These are phyloP conservation scores for Macroramphosus scolopax DNA, from an alignment of 2,797 vertebrate species.

Conservation along the genomic window DNA sequence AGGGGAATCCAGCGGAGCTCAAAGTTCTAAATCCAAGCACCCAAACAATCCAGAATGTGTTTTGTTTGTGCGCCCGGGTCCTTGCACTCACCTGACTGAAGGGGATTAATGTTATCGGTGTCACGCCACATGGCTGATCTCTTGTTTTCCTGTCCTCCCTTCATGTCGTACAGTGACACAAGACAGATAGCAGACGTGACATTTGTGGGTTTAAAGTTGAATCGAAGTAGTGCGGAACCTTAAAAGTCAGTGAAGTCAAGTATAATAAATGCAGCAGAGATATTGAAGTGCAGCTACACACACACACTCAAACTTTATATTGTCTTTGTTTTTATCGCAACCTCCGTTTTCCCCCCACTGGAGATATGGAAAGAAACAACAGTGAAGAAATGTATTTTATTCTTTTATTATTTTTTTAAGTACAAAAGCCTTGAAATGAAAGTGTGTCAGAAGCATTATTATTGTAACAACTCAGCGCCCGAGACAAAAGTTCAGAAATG, in stretches of 20 bases:
- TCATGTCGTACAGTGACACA: conserved; percentile 5
- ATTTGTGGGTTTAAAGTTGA: conserved; percentile 34
- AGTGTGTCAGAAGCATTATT: conserved; percentile 10
- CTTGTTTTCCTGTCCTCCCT: conserved; percentile 25
- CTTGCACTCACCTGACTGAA: conserved; percentile 43
- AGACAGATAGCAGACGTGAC: conserved; percentile 17
- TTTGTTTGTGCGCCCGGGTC: conserved; percentile 33
- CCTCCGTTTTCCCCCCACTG: conserved; percentile 6
- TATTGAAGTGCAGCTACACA: conserved; percentile 3
- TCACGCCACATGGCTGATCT: conserved; percentile 39
- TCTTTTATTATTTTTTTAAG: conserved; percentile 3
- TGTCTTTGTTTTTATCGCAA: conserved; percentile 2
- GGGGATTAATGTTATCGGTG: conserved; percentile 54
- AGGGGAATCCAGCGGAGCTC: conserved; percentile 26
- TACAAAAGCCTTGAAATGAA: conserved; percentile 2
- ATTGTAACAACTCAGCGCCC: conserved; percentile 7
- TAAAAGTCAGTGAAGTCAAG: conserved; percentile 18
- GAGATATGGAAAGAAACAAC: conserved; percentile 7
- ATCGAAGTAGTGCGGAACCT: conserved; percentile 8
- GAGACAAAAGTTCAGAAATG: neutral
- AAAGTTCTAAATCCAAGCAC: conserved; percentile 31
- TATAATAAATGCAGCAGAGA: conserved; percentile 28
- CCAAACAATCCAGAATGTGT: conserved; percentile 33
- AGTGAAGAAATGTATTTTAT: neutral
- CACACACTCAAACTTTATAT: conserved; percentile 1